Base-by-base conservation (phyloP, 1,140 invertebrate genomes). In the Oryctes rhinoceros region DNA sequence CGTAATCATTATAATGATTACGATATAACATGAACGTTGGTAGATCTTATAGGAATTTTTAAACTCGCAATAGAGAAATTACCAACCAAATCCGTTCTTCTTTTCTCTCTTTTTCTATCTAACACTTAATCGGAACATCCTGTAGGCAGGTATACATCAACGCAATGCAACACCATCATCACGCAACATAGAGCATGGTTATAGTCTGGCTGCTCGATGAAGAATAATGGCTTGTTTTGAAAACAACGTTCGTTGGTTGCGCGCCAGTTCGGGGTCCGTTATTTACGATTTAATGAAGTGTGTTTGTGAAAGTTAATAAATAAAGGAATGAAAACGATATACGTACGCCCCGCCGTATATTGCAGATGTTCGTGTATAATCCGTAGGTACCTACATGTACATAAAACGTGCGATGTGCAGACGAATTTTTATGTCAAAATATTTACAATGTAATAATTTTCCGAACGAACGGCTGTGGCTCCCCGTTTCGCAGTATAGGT, bases 211-310 rank as follows among this genome's bases (percentile, higher is more conserved):
- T 20, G 24, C 65, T 24, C 20, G 65, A 71, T 37, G 65, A 71
- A 71, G 65, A 71, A 71, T 71, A 71, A 71, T 71, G 65, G 65
- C 65, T 71, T 71, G 65, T 71, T 71, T 71, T 71, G 65, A 71
- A 71, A 71, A 71, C 65, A 71, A 71, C 65, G 65, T 24, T 30
- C 24, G 24, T 30, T 30, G 24, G 24, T 30, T 71, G 20, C 65
- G 65, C 65, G 65, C 24, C 24, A 9, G 65, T 71, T 37, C 65
- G 24, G 11, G 65, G 24, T 71, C 65, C 65, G 65, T 71, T 71
- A 71, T 71, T 71, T 71, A 71, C 65, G 65, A 71, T 71, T 71
- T 71, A 71, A 71, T 71, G 65, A 71, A 71, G 65, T 71, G 65
- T 71, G 65, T 71, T 71, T 71, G 65, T 71, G 65, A 30, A 71